Evolutionary conservation across 2,888 invertebrate species (phyloP), one percentile per base, ranked within the genome.

Genomic region (Pseudoips prasinana): DNA sequence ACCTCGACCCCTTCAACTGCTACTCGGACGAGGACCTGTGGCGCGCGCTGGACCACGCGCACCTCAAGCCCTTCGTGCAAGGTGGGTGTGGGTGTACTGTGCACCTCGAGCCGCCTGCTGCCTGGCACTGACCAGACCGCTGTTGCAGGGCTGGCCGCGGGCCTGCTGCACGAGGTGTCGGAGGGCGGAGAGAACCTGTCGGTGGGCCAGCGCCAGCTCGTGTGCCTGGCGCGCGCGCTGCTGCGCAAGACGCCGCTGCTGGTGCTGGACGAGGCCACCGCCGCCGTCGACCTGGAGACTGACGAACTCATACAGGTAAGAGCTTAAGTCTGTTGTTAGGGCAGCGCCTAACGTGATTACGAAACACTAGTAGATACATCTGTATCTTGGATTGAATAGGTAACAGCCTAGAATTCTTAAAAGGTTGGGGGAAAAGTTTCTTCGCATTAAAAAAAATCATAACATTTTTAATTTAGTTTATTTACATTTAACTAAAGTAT

Each of bases 141-240:
- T 7, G 8, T 7, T 0, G 6, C 51, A 92, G 92, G 91, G 44
- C 90, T 97, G 32, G 78, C 92, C 1, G 92, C 93, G 28, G 95
- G 95, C 7, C 90, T 99, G 25, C 90, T 92, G 41, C 95, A 98
- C 76, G 94, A 95, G 79, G 92, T 98, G 32, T 89, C 94, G 2
- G 98, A 98, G 82, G 97, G 97, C 33, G 98, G 98, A 27, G 96
- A 96, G 68, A 98, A 98, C 85, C 87, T 93, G 57, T 96, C 96
- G 29, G 95, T 96, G 49, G 96, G 96, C 0, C 96, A 96, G 80
- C 88, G 96, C n/a, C 96, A 97, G 82, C 89, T 97, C 39, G 93
- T 97, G 49, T 96, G 96, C 63, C 87, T 97, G 58, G 96, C 95
- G 30, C 91, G 96, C 59, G 96, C 96, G 8, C 84, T 97, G 60